A percentile compares a stretch with the other conserved stretches of the same genome.
phyloP scores from a whole-genome alignment of 2,113 vertebrate species.

The Laterallus jamaicensis region DNA sequence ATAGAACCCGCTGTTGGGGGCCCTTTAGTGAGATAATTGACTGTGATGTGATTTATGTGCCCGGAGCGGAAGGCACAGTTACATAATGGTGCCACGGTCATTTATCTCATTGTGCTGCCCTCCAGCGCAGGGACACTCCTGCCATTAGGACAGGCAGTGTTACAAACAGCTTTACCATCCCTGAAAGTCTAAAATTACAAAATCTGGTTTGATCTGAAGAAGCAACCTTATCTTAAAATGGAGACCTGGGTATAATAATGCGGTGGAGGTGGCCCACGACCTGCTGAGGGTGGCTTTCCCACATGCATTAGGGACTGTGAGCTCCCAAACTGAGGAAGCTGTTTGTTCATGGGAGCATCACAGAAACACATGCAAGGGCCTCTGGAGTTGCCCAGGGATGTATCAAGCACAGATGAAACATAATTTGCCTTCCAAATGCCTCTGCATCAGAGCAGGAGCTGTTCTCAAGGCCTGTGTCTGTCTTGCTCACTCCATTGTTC shows the following conservation, averaged over 20 bases:
- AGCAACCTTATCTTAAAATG: neutral
- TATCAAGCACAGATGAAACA: neutral
- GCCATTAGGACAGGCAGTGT: neutral
- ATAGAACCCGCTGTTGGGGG: neutral
- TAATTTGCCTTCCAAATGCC: neutral
- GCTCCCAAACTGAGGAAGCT: neutral
- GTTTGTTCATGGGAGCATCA: neutral
- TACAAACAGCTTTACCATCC: neutral
- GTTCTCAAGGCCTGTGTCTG: neutral
- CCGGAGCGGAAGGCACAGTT: neutral
- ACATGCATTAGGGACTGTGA: neutral
- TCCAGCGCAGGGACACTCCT: neutral
- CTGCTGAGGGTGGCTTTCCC: neutral
- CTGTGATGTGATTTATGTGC: conserved; percentile 16
- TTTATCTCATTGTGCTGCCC: conserved; percentile 15
- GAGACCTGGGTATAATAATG: neutral
- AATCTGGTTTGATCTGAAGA: neutral
- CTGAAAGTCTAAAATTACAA: neutral
- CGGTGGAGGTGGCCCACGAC: neutral
- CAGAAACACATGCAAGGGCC: neutral
- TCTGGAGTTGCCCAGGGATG: neutral
- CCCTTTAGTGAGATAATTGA: conserved; percentile 38
- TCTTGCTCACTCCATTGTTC: accelerated
- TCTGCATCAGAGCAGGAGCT: neutral
- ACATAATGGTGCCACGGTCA: neutral